A percentile compares a stretch with the other conserved stretches of the same genome.
Conservation (phyloP, 2,113 vertebrate genomes). For the Globicephala melas region DNA sequence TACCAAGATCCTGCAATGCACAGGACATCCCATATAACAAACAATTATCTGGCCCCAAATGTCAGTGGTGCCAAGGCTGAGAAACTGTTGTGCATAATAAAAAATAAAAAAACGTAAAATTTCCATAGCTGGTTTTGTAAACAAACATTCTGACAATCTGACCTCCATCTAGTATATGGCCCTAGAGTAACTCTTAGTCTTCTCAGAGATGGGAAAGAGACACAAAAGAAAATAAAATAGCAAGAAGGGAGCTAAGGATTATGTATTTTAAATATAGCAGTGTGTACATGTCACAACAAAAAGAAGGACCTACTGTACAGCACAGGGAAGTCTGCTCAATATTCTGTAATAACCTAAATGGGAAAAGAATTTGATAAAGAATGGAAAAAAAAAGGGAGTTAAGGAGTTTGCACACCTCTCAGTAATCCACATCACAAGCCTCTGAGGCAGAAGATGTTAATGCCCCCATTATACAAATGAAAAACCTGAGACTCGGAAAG, state of each 20-base stretch:
- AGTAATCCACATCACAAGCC: neutral
- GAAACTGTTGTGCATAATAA: neutral
- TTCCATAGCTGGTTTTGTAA: neutral
- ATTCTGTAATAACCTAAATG: too few relatives aligned
- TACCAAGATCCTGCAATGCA: neutral
- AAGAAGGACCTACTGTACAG: neutral
- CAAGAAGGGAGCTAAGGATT: neutral
- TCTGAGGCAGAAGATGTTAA: neutral
- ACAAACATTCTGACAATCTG: neutral
- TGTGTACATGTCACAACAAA: neutral
- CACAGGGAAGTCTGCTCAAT: neutral
- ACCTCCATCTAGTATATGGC: neutral
- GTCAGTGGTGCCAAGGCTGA: neutral
- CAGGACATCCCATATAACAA: neutral
- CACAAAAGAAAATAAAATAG: neutral
- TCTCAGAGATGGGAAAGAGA: neutral
- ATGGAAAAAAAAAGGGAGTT: neutral
- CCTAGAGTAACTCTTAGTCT: neutral
- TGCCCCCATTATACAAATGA: neutral
- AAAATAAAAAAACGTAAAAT: neutral
- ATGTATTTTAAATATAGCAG: neutral
- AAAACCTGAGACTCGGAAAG: neutral
- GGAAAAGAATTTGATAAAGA: neutral
- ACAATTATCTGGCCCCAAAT: neutral
- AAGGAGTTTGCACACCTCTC: neutral